Percentiles rank a stretch among this genome's conserved stretches.
Conservation (phyloP, 2,113 vertebrate genomes). For the Corapipo altera region DNA sequence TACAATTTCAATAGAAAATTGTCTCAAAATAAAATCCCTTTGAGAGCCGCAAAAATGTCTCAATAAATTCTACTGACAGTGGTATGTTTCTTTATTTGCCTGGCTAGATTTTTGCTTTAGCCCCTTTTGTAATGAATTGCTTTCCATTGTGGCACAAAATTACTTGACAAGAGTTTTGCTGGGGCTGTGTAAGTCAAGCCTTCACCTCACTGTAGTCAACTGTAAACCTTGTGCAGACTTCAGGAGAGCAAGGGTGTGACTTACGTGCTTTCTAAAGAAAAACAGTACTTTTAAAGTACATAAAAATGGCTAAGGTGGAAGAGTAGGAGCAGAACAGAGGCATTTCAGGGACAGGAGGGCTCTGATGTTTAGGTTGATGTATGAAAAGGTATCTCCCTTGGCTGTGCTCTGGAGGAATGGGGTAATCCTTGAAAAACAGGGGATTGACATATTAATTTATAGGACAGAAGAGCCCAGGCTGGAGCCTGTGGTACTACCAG, state of each 20-base stretch:
- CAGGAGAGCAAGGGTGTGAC: background rate
- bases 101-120: background rate
- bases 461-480: background rate
- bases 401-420: background rate
- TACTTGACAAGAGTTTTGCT: background rate
- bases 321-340: background rate
- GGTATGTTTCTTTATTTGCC: background rate
- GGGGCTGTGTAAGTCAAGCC: background rate
- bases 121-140: background rate
- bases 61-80: background rate
- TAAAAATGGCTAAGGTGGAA: background rate
- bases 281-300: no score
- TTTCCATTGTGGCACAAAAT: background rate
- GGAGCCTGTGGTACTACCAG: background rate
- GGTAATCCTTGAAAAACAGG: background rate
- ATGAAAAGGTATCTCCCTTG: background rate
- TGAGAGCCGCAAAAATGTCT: background rate
- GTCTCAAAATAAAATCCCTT: background rate
- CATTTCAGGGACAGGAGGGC: background rate
- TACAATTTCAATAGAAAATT: constrained; percentile 25
- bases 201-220: background rate
- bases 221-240: background rate
- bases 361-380: background rate
- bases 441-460: background rate
- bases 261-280: background rate